Evolutionary conservation across 1,140 invertebrate genomes (phyloP).

Genomic region (Drosophila sp.): DNA sequence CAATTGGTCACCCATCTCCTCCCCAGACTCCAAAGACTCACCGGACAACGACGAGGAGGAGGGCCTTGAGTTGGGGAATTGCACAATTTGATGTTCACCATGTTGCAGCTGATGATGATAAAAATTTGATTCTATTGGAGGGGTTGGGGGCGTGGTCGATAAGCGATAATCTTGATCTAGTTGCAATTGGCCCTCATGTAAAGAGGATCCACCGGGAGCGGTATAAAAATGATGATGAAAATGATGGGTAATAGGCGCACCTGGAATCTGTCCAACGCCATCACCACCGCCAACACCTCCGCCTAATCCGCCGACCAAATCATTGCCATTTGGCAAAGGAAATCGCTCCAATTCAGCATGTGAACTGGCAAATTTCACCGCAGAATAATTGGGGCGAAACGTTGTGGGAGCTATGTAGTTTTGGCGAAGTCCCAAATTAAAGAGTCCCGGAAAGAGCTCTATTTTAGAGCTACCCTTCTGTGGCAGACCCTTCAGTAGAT

Average conservation of each 20-base stretch:
- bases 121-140: not conserved
- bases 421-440: slow-evolving; percentile 51
- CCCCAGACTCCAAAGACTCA: slow-evolving; percentile 44
- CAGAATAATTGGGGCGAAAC: slow-evolving; percentile 66
- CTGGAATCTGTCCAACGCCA: not conserved
- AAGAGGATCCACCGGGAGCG: slow-evolving; percentile 35
- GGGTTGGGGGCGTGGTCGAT: not conserved
- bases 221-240: slow-evolving; percentile 83
- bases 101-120: not conserved
- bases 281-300: not conserved
- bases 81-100: slow-evolving; percentile 25
- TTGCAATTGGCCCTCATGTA: slow-evolving; percentile 1
- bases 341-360: slow-evolving; percentile 46
- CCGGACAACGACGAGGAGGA: slow-evolving; percentile 27
- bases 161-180: not conserved
- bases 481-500: slow-evolving; percentile 40
- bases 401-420: slow-evolving; percentile 68
- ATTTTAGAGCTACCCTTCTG: slow-evolving; percentile 49
- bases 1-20: slow-evolving; percentile 47
- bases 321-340: slow-evolving; percentile 28
- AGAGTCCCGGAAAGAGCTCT: slow-evolving; percentile 62
- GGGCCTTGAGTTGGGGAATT: slow-evolving; percentile 46
- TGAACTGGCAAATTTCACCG: slow-evolving; percentile 44
- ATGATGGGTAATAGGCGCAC: slow-evolving; percentile 69
- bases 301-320: slow-evolving; percentile 13